These are phyloP conservation scores for Drosophila atripex DNA, from an alignment of 2,888 invertebrate genomes.

Conservation along the genomic window DNA sequence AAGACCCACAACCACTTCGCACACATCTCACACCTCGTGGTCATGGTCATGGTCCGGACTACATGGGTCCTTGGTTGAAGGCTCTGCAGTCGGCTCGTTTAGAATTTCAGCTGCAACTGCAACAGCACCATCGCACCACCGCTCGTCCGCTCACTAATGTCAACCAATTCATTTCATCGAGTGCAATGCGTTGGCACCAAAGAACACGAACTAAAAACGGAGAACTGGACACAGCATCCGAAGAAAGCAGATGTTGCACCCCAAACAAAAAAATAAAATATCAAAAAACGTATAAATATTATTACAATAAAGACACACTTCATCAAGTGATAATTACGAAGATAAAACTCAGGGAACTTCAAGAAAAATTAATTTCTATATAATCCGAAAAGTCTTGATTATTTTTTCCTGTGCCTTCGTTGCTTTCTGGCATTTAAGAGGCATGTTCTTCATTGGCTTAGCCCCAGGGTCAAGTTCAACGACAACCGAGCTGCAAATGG, in stretches of 20 bases:
- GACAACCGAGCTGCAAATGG: constrained; percentile 42
- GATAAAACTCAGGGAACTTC: not conserved
- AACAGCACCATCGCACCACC: constrained; percentile 47
- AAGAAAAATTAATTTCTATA: not conserved
- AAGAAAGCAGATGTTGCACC: constrained; percentile 1
- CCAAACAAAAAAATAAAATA: not conserved
- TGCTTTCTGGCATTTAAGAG: constrained; percentile 71
- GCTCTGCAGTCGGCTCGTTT: constrained; percentile 21
- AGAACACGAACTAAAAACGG: constrained; percentile 20
- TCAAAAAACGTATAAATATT: not conserved
- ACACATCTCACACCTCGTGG: constrained; percentile 48
- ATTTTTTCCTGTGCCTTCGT: constrained; percentile 27
- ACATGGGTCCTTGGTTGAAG: constrained; percentile 29
- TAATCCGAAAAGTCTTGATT: not conserved
- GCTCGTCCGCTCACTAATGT: constrained; percentile 63
- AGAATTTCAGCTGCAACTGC: constrained; percentile 42
- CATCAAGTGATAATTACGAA: not conserved
- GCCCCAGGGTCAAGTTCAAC: constrained; percentile 77
- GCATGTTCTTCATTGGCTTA: constrained; percentile 75
- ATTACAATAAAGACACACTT: not conserved
- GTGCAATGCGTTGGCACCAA: constrained; percentile 75
- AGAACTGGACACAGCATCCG: constrained; percentile 13
- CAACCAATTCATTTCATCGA: constrained; percentile 79
- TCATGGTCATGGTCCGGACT: constrained; percentile 12
- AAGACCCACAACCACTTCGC: constrained; percentile 75